Percentiles rank a stretch among this genome's conserved stretches.
Conservation (phyloP, 1,140 invertebrate species). For the Drosophila ogumai region DNA sequence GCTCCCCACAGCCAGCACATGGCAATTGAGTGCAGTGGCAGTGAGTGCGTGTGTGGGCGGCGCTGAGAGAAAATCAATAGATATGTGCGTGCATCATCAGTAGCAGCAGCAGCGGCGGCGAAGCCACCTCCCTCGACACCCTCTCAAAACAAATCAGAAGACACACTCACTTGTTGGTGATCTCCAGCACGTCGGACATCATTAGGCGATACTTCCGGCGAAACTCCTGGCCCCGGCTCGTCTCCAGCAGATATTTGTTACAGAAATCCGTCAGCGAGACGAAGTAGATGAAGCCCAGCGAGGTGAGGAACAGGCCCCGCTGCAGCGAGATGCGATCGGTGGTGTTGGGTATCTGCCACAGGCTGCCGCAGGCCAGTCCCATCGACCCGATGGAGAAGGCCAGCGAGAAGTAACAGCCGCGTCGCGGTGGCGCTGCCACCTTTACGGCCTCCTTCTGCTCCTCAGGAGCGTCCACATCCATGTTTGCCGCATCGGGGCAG, state of each 20-base stretch:
- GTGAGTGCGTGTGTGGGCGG: constrained; percentile 9
- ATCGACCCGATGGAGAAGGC: constrained; percentile 84
- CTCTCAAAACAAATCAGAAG: no score
- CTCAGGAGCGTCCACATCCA: constrained; percentile 9
- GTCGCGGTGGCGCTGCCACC: constrained; percentile 11
- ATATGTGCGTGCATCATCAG: neutral
- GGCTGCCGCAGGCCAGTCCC: constrained; percentile 80
- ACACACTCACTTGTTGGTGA: constrained; percentile 89
- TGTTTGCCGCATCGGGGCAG: constrained; percentile 4
- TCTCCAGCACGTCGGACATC: constrained; percentile 88
- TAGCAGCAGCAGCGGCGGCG: neutral
- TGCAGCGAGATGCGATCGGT: constrained; percentile 86
- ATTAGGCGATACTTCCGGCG: constrained; percentile 87
- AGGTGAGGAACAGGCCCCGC: constrained; percentile 86
- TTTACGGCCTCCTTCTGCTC: neutral
- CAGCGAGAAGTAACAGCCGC: constrained; percentile 79
- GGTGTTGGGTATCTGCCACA: constrained; percentile 78
- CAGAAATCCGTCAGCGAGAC: constrained; percentile 87
- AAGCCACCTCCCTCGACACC: neutral
- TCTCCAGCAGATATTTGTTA: constrained; percentile 87
- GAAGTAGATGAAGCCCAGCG: constrained; percentile 88
- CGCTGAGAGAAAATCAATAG: constrained; percentile 49
- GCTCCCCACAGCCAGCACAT: constrained; percentile 6
- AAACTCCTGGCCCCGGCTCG: constrained; percentile 86
- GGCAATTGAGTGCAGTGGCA: constrained; percentile 13